phyloP scores from a whole-genome alignment of 2,888 invertebrate genomes.

The Lasioglossum lativentre region DNA sequence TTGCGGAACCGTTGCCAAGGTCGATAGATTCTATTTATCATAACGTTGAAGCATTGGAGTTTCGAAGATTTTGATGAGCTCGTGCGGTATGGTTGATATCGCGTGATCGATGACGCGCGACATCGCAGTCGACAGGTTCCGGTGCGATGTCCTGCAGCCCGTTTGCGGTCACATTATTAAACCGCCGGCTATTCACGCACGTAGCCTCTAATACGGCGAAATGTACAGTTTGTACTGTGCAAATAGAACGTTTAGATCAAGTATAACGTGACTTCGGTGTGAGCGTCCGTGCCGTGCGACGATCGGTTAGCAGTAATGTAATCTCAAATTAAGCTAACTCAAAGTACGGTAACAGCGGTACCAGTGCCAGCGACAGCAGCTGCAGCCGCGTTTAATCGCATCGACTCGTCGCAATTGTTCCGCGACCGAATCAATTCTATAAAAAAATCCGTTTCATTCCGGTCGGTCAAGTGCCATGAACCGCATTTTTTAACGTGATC shows the following conservation, averaged over 20 bases:
- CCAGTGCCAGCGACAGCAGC: neutral
- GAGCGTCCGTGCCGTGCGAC: constrained; percentile 11
- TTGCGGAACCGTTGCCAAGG: neutral
- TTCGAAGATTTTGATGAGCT: neutral
- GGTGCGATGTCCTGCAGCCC: constrained; percentile 46
- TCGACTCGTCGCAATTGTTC: constrained; percentile 22
- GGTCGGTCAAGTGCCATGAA: neutral
- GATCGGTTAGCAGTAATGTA: constrained; percentile 61
- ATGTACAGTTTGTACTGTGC: constrained; percentile 64
- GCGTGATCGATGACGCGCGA: constrained; percentile 65
- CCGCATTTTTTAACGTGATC: neutral
- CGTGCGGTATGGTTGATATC: constrained; percentile 44
- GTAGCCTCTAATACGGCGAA: constrained; percentile 57
- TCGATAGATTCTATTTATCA: neutral
- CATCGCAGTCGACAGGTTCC: constrained; percentile 62
- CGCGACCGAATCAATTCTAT: constrained; percentile 8
- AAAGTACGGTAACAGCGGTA: neutral
- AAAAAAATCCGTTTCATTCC: constrained; percentile 6
- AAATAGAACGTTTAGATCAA: constrained; percentile 64
- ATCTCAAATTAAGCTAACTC: constrained; percentile 60
- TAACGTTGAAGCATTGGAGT: neutral
- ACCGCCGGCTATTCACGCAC: constrained; percentile 51
- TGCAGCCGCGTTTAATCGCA: constrained; percentile 35
- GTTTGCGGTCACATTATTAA: constrained; percentile 67
- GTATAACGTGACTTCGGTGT: constrained; percentile 31